Percentiles rank a stretch among this genome's conserved stretches.
These are phyloP conservation scores for Echinarachnius parma DNA, from an alignment of 53 echinoderm and acorn worm genomes.

Conservation along the genomic window DNA sequence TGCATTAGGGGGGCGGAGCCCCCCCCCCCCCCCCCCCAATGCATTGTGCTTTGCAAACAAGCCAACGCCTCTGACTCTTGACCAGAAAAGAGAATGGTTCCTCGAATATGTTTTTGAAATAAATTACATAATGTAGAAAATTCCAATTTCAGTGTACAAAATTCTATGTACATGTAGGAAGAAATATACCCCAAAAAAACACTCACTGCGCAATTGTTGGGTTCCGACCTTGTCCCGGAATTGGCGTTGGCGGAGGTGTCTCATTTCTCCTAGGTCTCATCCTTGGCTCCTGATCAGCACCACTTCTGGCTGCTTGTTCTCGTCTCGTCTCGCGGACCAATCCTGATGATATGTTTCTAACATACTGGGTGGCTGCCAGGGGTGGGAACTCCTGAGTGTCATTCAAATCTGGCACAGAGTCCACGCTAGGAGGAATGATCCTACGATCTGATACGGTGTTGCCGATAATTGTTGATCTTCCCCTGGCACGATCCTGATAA, in stretches of 20 bases:
- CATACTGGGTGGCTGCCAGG: background rate
- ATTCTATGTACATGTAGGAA: too few species aligned
- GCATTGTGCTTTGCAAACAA: too few species aligned
- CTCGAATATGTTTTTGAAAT: too few species aligned
- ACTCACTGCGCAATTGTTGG: too few species aligned
- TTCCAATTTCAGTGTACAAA: too few species aligned
- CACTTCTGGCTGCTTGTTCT: background rate
- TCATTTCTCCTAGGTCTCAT: slow-evolving; percentile 16
- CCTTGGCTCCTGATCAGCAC: background rate
- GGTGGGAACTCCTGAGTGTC: slow-evolving; percentile 20
- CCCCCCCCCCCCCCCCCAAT: too few species aligned
- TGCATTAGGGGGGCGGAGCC: too few species aligned
- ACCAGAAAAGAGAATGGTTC: too few species aligned
- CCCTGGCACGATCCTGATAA: slow-evolving; percentile 24
- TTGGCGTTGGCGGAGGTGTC: slow-evolving; percentile 36
- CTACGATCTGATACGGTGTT: slow-evolving; percentile 8
- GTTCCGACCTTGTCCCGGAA: too few species aligned
- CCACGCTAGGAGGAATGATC: slow-evolving; percentile 2
- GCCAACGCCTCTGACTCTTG: too few species aligned
- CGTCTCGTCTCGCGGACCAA: background rate
- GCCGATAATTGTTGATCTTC: slow-evolving; percentile 9
- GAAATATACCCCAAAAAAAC: too few species aligned
- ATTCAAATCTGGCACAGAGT: background rate
- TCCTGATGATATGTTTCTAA: background rate
- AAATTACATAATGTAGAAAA: too few species aligned